Evolutionary conservation across 1,140 invertebrate genomes (phyloP).

Genomic region (Gryllus bimaculatus): DNA sequence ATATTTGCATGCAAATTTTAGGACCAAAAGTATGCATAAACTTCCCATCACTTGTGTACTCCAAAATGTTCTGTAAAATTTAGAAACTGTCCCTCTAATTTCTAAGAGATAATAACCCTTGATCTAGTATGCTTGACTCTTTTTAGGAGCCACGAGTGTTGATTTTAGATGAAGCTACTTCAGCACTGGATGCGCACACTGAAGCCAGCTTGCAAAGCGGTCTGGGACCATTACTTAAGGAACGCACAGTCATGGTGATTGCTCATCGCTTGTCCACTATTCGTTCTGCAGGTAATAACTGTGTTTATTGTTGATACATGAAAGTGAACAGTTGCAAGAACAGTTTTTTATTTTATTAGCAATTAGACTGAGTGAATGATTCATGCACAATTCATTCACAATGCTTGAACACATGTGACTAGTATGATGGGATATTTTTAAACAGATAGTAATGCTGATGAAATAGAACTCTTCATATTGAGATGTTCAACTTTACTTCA

Average conservation of each 20-base stretch:
- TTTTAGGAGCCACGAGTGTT: conserved; percentile 72
- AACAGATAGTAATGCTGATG: too few species aligned
- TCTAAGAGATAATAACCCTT: too few species aligned
- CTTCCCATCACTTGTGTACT: too few species aligned
- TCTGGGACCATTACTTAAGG: conserved; percentile 68
- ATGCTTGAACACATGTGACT: too few species aligned
- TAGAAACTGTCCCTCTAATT: too few species aligned
- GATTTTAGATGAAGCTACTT: conserved; percentile 81
- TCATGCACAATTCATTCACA: not conserved
- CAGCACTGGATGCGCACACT: conserved; percentile 84
- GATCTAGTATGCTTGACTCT: conserved; percentile 13
- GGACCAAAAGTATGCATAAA: too few species aligned
- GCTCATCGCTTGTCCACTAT: conserved; percentile 90
- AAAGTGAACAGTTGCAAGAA: not conserved
- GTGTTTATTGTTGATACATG: not conserved
- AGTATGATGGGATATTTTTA: too few species aligned
- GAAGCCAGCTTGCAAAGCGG: conserved; percentile 82
- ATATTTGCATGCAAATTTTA: too few species aligned
- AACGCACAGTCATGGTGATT: conserved; percentile 83
- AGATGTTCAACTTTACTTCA: too few species aligned
- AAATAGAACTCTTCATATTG: too few species aligned
- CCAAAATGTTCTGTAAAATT: too few species aligned
- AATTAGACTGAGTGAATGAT: not conserved
- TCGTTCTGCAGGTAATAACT: conserved; percentile 64
- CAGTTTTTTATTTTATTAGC: not conserved